Conservation (phyloP, 2,113 vertebrate genomes). For the Lycocorax pyrrhopterus region DNA sequence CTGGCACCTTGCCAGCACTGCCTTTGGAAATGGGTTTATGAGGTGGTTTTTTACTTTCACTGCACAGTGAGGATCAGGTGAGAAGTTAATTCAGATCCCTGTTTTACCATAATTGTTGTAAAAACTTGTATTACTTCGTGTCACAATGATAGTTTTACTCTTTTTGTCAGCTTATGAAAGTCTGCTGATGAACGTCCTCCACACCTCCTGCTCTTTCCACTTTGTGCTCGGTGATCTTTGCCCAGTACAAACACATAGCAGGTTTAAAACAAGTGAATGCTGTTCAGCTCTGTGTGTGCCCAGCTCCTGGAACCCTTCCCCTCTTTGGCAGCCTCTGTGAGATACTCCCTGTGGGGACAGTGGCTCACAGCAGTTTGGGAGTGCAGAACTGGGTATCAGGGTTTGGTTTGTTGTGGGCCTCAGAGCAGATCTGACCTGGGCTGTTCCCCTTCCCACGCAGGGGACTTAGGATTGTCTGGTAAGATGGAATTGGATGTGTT, state of each 20-base stretch:
- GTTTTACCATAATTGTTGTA: not conserved
- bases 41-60: not conserved
- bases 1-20: not conserved
- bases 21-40: not conserved
- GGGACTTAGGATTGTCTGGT: not conserved
- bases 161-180: not conserved
- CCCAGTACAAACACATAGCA: not conserved
- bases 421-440: not conserved
- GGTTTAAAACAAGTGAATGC: not conserved
- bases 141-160: not conserved
- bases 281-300: not conserved
- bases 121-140: not conserved
- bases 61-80: not conserved
- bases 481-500: not conserved
- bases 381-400: not conserved
- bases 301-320: no score
- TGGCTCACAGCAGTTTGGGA: not conserved
- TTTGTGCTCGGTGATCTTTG: not conserved
- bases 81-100: not conserved
- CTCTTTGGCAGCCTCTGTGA: not conserved
- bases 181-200: not conserved
- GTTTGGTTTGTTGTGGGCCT: not conserved
- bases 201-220: not conserved
- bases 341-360: rapidly evolving
- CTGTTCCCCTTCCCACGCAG: not conserved